phyloP scores from a whole-genome alignment of 2,113 vertebrate genomes.

The Pelvicachromis taeniatus region DNA sequence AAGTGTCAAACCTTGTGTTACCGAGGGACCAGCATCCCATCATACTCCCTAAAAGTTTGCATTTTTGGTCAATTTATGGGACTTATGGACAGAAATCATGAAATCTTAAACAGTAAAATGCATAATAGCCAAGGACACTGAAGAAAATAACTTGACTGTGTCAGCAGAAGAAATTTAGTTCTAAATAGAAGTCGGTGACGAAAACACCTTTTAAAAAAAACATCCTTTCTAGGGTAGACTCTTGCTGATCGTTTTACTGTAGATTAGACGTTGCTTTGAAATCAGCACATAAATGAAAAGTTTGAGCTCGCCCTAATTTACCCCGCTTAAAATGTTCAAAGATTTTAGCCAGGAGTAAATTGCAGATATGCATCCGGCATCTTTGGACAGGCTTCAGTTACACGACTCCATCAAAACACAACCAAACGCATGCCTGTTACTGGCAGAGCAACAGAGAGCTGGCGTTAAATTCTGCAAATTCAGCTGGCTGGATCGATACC shows the following conservation, averaged over 20 bases:
- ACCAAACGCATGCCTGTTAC: background rate
- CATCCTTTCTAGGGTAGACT: background rate
- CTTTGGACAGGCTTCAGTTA: background rate
- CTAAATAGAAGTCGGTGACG: too few relatives aligned
- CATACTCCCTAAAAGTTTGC: background rate
- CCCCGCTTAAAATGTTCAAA: background rate
- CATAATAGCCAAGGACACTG: too few relatives aligned
- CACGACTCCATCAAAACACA: background rate
- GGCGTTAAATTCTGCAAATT: background rate
- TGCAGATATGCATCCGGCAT: background rate
- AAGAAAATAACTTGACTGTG: too few relatives aligned
- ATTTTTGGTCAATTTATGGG: background rate
- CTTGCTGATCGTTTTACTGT: background rate
- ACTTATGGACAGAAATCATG: background rate
- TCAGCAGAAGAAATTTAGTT: too few relatives aligned
- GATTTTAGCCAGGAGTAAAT: background rate
- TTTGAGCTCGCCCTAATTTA: background rate
- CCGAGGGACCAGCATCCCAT: accelerated
- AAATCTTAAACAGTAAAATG: too few relatives aligned
- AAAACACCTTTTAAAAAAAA: background rate
- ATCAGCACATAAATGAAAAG: background rate
- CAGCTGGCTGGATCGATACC: conserved; percentile 25
- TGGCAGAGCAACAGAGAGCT: background rate
- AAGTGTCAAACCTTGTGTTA: background rate
- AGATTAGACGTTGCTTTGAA: background rate